Base-by-base conservation (phyloP, 2,888 invertebrate species). In the Allolobophora icterica region DNA sequence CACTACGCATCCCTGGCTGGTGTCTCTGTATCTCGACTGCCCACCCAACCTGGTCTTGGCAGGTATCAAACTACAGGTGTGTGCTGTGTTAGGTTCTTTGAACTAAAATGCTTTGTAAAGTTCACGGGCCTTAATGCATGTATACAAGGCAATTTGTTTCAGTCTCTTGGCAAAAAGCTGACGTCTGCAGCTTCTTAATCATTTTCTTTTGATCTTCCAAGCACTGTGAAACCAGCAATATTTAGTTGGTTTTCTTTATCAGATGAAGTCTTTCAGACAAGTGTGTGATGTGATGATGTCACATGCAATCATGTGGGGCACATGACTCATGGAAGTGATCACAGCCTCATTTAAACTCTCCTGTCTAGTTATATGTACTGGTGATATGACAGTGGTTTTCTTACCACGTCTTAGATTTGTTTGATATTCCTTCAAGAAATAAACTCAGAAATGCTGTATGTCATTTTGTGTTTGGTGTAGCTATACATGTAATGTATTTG, bases 1-100 rank as follows among this genome's bases (percentile, higher is more conserved):
- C 92, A 95, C 95, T 21, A 95, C 95, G 0, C 95, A 95, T 91
- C 95, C 95, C 1, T 95, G 94, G 94, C 93, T 95, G 38, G 93
- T 94, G 40, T 93, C 93, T 90, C 91, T 94, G 91, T 95, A 93
- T 91, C 84, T 95, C 58, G 92, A 94, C 92, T 95, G 95, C 93
- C 95, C 94, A 89, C 93, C 93, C 21, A 93, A 94, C 90, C 91
- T 93, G 13, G 91, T 92, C 15, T 93, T 95, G 15, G 92, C 93
- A 90, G 93, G 93, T 21, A 93, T 94, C 40, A 93, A 93, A 52
- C 92, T 94, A 17, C 92, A 93, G 93, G 94, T 94, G 91, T 83
- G 89, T 38, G 33, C 83, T n/a, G 17, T 84, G 45, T 38, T 42
- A 91, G 15, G 34, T 71, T 90, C 34, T 24, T 17, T 90, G 45